Evolutionary conservation across 2,888 invertebrate genomes (phyloP), one percentile per base, ranked within the genome.

Genomic region (Spodoptera exigua): DNA sequence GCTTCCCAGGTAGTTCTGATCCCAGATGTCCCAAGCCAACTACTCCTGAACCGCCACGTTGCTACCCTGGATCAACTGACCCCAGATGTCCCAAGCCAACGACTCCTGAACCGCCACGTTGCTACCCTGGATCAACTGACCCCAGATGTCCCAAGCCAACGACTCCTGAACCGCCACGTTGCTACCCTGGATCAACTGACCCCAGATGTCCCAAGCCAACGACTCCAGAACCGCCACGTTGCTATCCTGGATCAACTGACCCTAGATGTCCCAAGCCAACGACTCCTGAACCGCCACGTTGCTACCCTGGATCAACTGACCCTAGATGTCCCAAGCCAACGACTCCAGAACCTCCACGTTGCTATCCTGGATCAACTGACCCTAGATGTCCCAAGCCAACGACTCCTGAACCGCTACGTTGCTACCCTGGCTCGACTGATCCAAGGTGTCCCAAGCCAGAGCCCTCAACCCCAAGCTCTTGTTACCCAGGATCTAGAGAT

Each of bases 401-500:
- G 21, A 80, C 84, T 1, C 78, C 81, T 36, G 70, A 79, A 34
- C 82, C 79, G 1, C 87, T 84, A 2, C 75, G 78, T 2, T 91
- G 90, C 49, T 89, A 68, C 61, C 85, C 84, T 0, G 84, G 84
- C 3, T 78, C 76, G 3, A 79, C 62, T 2, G 90, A 90, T 55
- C 87, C 89, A 0, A 74, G 87, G 32, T 88, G 84, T 67, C 85
- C 45, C 59, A 80, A 79, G 70, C 89, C 55, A 0, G 45, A 41
- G 52, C 69, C 89, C 3, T 27, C 85, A 68, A 82, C 91, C 45
- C 87, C 91, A 36, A 87, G 90, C 70, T 88, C 95, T 78, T 86
- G 95, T 86, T 89, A 92, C 79, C 84, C 91, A 39, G 84, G 95
- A 49, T 91, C 86, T 39, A 88, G 70, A 70, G 87, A 93, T 69